These are phyloP conservation scores for Engystomops pustulosus DNA, from an alignment of 2,113 vertebrate species.

Conservation along the genomic window DNA sequence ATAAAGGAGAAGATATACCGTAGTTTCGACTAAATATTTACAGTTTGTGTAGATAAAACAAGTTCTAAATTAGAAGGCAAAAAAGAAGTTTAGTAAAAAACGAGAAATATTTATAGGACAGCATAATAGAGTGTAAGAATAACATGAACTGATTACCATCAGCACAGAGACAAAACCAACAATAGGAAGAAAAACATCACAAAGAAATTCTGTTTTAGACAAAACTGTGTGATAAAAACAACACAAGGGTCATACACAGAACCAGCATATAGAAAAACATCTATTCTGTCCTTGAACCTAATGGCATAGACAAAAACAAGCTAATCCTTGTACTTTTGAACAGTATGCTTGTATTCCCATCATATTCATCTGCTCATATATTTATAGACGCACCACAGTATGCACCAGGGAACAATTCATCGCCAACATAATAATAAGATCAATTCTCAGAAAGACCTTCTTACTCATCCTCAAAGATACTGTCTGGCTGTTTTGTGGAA, in stretches of 20 bases:
- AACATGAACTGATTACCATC: background rate
- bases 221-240: background rate
- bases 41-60: no score
- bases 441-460: background rate
- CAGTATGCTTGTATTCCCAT: background rate
- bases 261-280: background rate
- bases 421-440: background rate
- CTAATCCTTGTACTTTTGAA: background rate
- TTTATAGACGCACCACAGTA: background rate
- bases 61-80: no score
- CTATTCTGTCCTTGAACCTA: background rate
- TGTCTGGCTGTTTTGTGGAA: background rate
- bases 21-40: no score
- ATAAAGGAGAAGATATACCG: no score
- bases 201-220: background rate
- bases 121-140: background rate
- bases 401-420: background rate
- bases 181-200: background rate
- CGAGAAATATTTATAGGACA: background rate
- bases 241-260: background rate
- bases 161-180: constrained; percentile 1
- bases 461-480: background rate
- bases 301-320: background rate
- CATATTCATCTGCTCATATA: background rate
- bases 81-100: no score